phyloP scores from a whole-genome alignment of 2,888 invertebrate genomes.

The Stegophylla sp. region DNA sequence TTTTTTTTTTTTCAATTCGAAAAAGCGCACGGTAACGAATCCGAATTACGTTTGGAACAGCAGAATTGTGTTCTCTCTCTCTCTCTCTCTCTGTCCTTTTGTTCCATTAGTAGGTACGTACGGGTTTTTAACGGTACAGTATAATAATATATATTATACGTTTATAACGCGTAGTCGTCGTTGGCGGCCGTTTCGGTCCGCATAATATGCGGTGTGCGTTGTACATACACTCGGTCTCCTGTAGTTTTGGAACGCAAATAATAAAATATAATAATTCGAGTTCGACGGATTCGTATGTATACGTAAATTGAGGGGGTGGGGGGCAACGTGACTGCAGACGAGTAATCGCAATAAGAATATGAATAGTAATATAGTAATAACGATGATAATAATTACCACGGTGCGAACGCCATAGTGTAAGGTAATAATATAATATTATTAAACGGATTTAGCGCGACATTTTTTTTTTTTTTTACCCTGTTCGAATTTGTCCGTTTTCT shows the following conservation, averaged over 20 bases:
- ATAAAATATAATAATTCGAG: constrained; percentile 6
- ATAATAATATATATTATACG: no score
- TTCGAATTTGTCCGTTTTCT: no score
- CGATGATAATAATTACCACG: no score
- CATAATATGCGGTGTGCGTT: not conserved
- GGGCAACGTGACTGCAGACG: not conserved
- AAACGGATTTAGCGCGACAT: no score
- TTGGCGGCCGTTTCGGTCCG: constrained; percentile 29
- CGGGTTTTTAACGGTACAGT: constrained; percentile 28
- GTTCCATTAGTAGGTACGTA: constrained; percentile 1
- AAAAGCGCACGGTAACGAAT: constrained; percentile 29
- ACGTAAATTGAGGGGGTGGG: no score
- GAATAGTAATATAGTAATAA: no score
- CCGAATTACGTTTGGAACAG: constrained; percentile 1
- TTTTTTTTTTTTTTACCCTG: no score
- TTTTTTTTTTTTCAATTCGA: not conserved
- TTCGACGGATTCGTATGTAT: not conserved
- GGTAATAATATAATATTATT: no score
- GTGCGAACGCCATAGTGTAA: no score
- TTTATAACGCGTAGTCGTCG: not conserved
- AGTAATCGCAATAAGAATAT: not conserved
- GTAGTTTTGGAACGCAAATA: constrained; percentile 14
- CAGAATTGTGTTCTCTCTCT: not conserved
- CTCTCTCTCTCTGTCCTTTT: not conserved
- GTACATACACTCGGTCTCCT: not conserved